Conservation (phyloP, 2,888 invertebrate species). For the Tetramorium bicarinatum region DNA sequence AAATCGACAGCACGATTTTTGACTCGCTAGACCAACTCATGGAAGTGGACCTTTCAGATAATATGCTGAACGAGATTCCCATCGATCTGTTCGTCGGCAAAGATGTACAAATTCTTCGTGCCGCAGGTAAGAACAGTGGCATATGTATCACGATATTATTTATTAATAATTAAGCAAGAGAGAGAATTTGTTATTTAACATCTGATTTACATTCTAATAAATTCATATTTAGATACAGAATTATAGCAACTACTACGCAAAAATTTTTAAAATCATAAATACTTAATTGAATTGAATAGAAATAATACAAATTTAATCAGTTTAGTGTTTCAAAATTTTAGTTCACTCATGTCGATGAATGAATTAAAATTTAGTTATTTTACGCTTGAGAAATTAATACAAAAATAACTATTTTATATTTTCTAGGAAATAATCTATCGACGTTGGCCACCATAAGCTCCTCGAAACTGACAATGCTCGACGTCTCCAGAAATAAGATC, state of each 20-base stretch:
- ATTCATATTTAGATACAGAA: neutral
- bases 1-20: constrained; percentile 89
- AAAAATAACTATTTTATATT: constrained; percentile 33
- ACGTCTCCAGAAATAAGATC: constrained; percentile 91
- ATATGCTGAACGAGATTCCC: constrained; percentile 89
- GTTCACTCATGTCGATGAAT: neutral
- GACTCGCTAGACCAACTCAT: constrained; percentile 89
- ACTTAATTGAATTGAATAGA: neutral
- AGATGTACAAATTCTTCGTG: constrained; percentile 88
- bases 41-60: constrained; percentile 92
- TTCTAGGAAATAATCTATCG: constrained; percentile 89
- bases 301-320: neutral
- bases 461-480: constrained; percentile 89
- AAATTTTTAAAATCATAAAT: neutral
- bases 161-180: constrained; percentile 1
- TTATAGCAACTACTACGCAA: neutral
- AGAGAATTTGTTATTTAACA: constrained; percentile 3
- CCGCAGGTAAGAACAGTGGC: constrained; percentile 74
- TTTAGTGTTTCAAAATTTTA: neutral
- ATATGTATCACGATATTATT: neutral
- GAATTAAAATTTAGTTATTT: neutral
- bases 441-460: constrained; percentile 89
- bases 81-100: constrained; percentile 90
- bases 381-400: neutral
- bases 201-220: neutral